phyloP scores from a whole-genome alignment of 2,797 vertebrate genomes.

The Rhabdophis nuchalis region DNA sequence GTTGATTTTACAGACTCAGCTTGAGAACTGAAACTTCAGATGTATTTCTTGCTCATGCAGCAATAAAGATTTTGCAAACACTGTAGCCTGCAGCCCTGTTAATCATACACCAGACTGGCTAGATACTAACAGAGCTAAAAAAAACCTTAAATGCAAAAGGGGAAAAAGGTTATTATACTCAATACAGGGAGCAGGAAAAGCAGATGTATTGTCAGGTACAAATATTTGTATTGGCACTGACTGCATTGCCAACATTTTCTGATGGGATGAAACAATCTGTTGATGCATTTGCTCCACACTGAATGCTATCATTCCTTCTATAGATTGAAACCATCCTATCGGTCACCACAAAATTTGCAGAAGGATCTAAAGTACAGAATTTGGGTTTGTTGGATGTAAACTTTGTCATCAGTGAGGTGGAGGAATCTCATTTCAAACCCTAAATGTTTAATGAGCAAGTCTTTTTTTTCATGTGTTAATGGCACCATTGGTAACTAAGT shows the following conservation, averaged over 20 bases:
- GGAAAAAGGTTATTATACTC: background rate
- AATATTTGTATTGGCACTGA: background rate
- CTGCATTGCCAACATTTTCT: background rate
- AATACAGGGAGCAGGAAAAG: background rate
- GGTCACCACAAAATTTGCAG: background rate
- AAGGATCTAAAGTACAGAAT: background rate
- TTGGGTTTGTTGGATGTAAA: background rate
- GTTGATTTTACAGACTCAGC: constrained; percentile 32
- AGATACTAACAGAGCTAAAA: background rate
- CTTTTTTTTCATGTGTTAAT: background rate
- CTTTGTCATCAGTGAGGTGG: background rate
- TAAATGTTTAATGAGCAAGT: background rate
- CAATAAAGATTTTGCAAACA: constrained; percentile 53
- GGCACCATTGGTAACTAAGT: background rate
- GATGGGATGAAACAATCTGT: background rate
- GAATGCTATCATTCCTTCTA: background rate
- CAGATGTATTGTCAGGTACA: background rate
- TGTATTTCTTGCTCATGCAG: constrained; percentile 44
- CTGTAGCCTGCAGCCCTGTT: constrained; percentile 38
- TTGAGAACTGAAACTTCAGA: constrained; percentile 42
- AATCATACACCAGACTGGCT: constrained; percentile 24
- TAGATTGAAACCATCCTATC: background rate
- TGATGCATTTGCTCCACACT: background rate
- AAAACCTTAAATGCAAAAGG: background rate
- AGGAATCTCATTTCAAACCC: background rate